Conservation (phyloP, 2,113 vertebrate species). For the Podocnemis expansa region DNA sequence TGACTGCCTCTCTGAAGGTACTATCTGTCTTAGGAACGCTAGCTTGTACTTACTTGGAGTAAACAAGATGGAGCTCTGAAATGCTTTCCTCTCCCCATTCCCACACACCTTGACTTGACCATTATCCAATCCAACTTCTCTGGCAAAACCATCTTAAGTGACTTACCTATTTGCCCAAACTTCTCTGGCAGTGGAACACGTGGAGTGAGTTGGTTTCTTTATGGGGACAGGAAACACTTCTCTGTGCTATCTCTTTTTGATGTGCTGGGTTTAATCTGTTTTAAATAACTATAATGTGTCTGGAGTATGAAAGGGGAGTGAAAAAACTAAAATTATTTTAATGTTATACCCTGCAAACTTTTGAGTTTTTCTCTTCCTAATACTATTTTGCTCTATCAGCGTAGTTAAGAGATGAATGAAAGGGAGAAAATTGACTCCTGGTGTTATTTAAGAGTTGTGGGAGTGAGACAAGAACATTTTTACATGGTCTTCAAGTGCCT, state of each 20-base stretch:
- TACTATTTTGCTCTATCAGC: neutral
- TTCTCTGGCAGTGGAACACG: neutral
- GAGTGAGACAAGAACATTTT: rapidly evolving
- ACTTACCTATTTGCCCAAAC: rapidly evolving
- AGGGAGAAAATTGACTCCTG: neutral
- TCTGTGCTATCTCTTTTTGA: neutral
- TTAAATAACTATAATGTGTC: neutral
- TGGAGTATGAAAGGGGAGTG: neutral
- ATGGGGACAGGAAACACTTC: neutral
- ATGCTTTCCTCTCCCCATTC: neutral
- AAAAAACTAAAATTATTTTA: neutral
- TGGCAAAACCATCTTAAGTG: neutral
- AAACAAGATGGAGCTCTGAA: neutral
- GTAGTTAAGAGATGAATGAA: neutral
- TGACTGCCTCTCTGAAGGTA: neutral
- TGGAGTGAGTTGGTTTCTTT: neutral
- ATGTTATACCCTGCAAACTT: neutral
- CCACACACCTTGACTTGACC: neutral
- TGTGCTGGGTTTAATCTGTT: neutral
- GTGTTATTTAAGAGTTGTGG: neutral
- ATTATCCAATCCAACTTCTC: neutral
- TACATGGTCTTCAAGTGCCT: neutral
- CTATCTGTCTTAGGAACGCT: neutral
- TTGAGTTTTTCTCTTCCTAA: neutral
- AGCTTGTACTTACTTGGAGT: neutral